These are phyloP conservation scores for Fistularia tabacaria DNA, from an alignment of 2,797 vertebrate species.

Conservation along the genomic window DNA sequence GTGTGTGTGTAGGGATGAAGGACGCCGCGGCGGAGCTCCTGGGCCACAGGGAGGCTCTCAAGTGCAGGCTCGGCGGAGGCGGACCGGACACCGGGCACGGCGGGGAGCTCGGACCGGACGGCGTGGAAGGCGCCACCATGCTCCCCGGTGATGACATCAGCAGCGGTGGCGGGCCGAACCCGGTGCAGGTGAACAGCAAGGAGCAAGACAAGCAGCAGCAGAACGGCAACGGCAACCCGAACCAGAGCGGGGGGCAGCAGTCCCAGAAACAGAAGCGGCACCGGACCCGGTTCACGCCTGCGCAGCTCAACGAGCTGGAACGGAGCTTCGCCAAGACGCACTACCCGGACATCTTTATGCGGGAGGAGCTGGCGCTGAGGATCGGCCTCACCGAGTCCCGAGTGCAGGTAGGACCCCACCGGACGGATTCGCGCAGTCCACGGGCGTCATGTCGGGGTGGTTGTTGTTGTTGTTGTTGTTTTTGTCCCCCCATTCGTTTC, in stretches of 20 bases:
- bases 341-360: constrained; percentile 98
- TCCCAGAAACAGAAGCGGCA: constrained; percentile 94
- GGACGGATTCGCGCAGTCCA: background rate
- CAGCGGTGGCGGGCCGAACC: constrained; percentile 83
- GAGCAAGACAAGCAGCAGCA: constrained; percentile 72
- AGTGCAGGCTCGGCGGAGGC: constrained; percentile 86
- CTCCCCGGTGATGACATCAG: constrained; percentile 90
- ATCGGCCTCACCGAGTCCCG: constrained; percentile 97
- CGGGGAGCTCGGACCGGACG: constrained; percentile 86
- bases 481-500: background rate
- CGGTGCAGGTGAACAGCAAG: constrained; percentile 85
- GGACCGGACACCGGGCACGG: constrained; percentile 83
- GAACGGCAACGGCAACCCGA: constrained; percentile 74
- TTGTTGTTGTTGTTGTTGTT: background rate
- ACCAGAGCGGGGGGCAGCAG: constrained; percentile 61
- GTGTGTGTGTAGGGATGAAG: constrained; percentile 89
- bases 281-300: constrained; percentile 94
- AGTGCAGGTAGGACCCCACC: constrained; percentile 57
- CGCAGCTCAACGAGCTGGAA: constrained; percentile 96
- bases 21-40: constrained; percentile 89
- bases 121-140: constrained; percentile 89
- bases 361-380: constrained; percentile 92
- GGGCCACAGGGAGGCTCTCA: constrained; percentile 92
- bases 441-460: background rate
- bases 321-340: constrained; percentile 98